These are phyloP conservation scores for Tridacna gigas DNA, from an alignment of 2,888 invertebrate species.

Conservation along the genomic window DNA sequence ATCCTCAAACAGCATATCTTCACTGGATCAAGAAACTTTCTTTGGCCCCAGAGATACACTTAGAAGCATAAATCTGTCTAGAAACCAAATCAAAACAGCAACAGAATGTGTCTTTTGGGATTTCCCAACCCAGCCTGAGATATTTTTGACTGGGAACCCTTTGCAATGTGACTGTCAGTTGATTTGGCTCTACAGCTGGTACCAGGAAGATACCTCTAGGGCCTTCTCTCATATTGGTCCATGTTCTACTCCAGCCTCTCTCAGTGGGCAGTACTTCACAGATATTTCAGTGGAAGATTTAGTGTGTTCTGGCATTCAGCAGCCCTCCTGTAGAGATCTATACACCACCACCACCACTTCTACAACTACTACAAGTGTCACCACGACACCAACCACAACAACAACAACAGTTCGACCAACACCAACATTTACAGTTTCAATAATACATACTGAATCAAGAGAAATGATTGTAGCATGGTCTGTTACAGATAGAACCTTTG, in stretches of 20 bases:
- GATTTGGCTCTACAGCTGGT: slow-evolving; percentile 89
- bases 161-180: slow-evolving; percentile 93
- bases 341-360: slow-evolving; percentile 59
- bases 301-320: slow-evolving; percentile 41
- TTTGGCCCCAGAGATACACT: slow-evolving; percentile 72
- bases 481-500: slow-evolving; percentile 51
- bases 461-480: slow-evolving; percentile 47
- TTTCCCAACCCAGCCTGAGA: slow-evolving; percentile 57
- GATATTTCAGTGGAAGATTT: slow-evolving; percentile 42
- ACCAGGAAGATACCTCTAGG: slow-evolving; percentile 26
- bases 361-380: slow-evolving; percentile 39
- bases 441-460: slow-evolving; percentile 15
- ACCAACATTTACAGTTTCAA: slow-evolving; percentile 39
- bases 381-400: slow-evolving; percentile 45
- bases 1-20: slow-evolving; percentile 64
- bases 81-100: slow-evolving; percentile 69
- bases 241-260: slow-evolving; percentile 51
- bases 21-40: slow-evolving; percentile 70
- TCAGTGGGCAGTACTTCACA: slow-evolving; percentile 40
- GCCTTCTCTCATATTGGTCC: slow-evolving; percentile 24
- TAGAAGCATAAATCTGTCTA: slow-evolving; percentile 60
- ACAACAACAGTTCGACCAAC: slow-evolving; percentile 27
- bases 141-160: slow-evolving; percentile 91
- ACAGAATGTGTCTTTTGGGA: slow-evolving; percentile 73
- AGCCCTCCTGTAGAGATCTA: slow-evolving; percentile 54